Evolutionary conservation across 1,140 invertebrate genomes (phyloP), one percentile per base, ranked within the genome.

Genomic region (Drosophila bifasciata): DNA sequence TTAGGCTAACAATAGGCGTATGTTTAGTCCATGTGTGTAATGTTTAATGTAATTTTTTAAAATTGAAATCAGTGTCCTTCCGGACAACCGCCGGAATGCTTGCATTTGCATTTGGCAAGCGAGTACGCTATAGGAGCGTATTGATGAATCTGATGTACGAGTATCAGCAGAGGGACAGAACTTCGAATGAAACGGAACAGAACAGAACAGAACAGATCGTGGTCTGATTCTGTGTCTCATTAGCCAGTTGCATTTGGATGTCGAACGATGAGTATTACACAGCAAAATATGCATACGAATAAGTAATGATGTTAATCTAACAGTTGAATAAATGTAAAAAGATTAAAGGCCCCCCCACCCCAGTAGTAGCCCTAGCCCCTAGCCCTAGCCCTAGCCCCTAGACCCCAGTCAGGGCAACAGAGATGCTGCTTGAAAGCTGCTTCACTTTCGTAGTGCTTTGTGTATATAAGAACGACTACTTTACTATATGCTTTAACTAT

Each of bases 301-400:
- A 86, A 77, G 67, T 74, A 67, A 68, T 43, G 49, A 75, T 67
- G 62, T 45, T 63, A 76, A 73, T 69, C 67, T 64, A 62, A 63
- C 50, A 79, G 40, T 56, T 72, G 68, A 84, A 77, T 74, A 61
- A 79, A 69, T 86, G 81, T 86, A 86, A 86, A 85, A 80, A 85
- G 64, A 81, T 70, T 51, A 52, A 49, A 50, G 70, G 56, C 51
- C 25, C 59, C 60, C 58, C 60, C 58, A 52, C 19, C 36, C 57
- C 50, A 16, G 19, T 46, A 32, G 41, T 68, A 64, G 67, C 46
- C 45, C 58, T 51, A 8, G 52, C 55, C 36, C 36, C 67, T 43
- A 61, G 15, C 57, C 43, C 48, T 52, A 44, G 45, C 32, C 55
- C 64, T 52, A 28, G 39, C 49, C 50, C 52, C 50, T 53, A 48